A percentile compares a stretch with the other conserved stretches of the same genome.
These are phyloP conservation scores for Oegoconia quadripuncta DNA, from an alignment of 2,888 invertebrate genomes.

Conservation along the genomic window DNA sequence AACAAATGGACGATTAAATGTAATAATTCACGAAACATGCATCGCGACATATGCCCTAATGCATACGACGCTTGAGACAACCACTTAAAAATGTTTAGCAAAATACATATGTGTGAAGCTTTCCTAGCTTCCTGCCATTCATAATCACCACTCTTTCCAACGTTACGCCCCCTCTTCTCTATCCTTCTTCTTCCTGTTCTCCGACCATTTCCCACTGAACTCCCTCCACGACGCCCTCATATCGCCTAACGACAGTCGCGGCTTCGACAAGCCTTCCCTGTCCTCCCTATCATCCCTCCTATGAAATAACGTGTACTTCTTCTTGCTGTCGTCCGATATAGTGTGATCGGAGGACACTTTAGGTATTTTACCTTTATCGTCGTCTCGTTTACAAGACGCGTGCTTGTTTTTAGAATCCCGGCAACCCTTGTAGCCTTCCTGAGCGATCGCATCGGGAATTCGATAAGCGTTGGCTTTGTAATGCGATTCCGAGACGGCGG, in stretches of 20 bases:
- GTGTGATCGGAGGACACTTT: conserved; percentile 28
- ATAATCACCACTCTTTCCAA: background rate
- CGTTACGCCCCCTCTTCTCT: conserved; percentile 2
- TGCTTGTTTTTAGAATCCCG: conserved; percentile 12
- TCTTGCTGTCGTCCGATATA: conserved; percentile 14
- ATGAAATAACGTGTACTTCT: conserved; percentile 11
- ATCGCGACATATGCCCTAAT: too few relatives aligned
- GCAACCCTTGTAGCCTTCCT: background rate
- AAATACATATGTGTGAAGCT: too few relatives aligned
- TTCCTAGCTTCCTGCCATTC: background rate
- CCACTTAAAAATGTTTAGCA: too few relatives aligned
- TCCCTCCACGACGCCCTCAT: conserved; percentile 49
- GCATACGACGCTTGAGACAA: too few relatives aligned
- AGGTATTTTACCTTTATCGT: conserved; percentile 20
- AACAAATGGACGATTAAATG: too few relatives aligned
- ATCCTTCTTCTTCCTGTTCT: conserved; percentile 37
- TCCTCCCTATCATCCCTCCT: conserved; percentile 4
- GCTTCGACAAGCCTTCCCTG: conserved; percentile 7
- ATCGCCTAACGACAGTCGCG: conserved; percentile 41
- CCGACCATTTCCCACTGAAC: conserved; percentile 46
- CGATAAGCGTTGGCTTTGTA: background rate
- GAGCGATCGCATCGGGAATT: background rate
- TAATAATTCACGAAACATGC: too few relatives aligned
- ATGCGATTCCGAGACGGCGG: background rate
- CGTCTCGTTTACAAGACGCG: conserved; percentile 7